Evolutionary conservation across 2,797 vertebrate genomes (phyloP).

Genomic region (Picus viridis): DNA sequence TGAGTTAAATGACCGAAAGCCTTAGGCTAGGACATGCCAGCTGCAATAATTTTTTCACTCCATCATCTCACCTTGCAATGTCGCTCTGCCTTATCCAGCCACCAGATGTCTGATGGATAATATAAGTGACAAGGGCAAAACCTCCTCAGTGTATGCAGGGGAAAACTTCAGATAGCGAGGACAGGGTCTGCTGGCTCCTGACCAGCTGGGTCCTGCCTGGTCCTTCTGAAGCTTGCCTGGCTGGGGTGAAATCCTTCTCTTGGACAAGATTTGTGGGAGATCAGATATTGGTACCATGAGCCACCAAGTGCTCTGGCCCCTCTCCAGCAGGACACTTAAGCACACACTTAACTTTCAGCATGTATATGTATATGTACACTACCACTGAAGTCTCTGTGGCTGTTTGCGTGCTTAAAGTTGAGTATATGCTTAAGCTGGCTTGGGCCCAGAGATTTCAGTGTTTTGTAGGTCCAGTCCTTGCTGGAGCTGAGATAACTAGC

Average conservation of each 20-base stretch:
- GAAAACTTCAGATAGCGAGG: constrained; percentile 54
- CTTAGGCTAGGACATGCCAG: constrained; percentile 71
- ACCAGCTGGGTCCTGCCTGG: constrained; percentile 69
- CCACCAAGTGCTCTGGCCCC: not conserved
- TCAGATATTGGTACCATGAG: not conserved
- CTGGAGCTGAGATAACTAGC: constrained; percentile 36
- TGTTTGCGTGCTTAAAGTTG: constrained; percentile 23
- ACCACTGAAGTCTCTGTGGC: not conserved
- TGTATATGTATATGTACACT: not conserved
- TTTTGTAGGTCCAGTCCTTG: constrained; percentile 36
- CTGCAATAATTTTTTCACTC: constrained; percentile 78
- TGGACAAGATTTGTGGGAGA: constrained; percentile 4
- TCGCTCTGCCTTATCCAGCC: constrained; percentile 79
- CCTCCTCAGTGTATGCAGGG: constrained; percentile 68
- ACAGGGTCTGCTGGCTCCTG: constrained; percentile 42
- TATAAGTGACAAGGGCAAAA: constrained; percentile 84
- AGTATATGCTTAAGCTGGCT: constrained; percentile 52
- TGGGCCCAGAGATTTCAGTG: constrained; percentile 27
- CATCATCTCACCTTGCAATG: constrained; percentile 81
- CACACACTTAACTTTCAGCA: not conserved
- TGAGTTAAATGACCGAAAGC: constrained; percentile 74
- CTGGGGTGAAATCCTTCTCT: constrained; percentile 9
- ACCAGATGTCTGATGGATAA: constrained; percentile 81
- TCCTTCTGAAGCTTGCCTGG: constrained; percentile 5
- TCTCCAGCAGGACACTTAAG: constrained; percentile 25